Evolutionary conservation across 2,888 invertebrate species (phyloP), one percentile per base, ranked within the genome.

Genomic region (Mesoligia furuncula): DNA sequence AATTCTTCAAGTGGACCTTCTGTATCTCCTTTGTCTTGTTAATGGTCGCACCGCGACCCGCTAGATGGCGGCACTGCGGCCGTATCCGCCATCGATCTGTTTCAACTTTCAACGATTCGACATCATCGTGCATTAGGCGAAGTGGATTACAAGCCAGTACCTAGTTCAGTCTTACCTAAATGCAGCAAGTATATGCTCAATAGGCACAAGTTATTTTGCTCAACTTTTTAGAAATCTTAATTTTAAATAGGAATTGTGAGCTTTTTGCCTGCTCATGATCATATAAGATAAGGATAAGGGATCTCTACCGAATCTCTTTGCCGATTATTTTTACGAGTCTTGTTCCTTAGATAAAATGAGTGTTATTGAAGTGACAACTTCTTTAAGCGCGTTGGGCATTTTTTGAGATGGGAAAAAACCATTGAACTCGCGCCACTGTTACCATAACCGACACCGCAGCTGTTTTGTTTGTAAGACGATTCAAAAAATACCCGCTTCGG

Each of bases 41-140:
- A n/a, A n/a, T n/a, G n/a, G n/a, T n/a, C n/a, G n/a, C n/a, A n/a
- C 31, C 39, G 51, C 45, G 24, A 24, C 36, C 39, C 82, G 45
- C n/a, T 61, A 81, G 81, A 81, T 81, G 81, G 77, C 77, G 31
- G n/a, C 36, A 27, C 77, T 39, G 13, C 11, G 11, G 9, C 42
- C 2, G 17, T 17, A 17, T 15, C 31, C 13, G 36, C 6, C 36
- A 36, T 36, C 24, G 36, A 36, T 31, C 17, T n/a, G 24, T 59
- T 27, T 61, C 61, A 61, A 61, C 0, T 59, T 27, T 61, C 61
- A 61, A 61, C 0, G 9, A 15, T n/a, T 20, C 20, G 11, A 70
- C 57, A 48, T 54, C 51, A 51, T 31, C 59, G 13, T 20, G 24
- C 61, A n/a, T 36, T 24, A 72, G 24, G 57, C 9, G 27, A 61